phyloP scores from a whole-genome alignment of 1,140 invertebrate species.

The Pentalonia nigronervosa region DNA sequence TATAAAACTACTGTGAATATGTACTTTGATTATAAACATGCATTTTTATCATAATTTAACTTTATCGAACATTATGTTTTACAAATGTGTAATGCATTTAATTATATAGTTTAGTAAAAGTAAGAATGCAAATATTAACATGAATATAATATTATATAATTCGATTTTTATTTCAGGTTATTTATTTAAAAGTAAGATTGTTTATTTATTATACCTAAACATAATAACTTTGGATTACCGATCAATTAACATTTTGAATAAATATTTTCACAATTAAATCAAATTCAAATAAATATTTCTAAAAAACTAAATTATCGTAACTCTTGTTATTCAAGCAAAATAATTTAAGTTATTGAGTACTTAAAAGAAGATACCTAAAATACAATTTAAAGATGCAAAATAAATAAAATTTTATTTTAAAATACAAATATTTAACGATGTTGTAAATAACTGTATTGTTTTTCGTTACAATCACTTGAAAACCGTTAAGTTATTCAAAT shows the following conservation, averaged over 20 bases:
- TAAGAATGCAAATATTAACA: not conserved
- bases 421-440: not conserved
- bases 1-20: too few species aligned
- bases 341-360: not conserved
- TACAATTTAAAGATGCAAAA: not conserved
- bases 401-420: not conserved
- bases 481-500: not conserved
- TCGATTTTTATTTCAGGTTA: too few species aligned
- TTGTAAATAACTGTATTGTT: not conserved
- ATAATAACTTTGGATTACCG: not conserved
- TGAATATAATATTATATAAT: too few species aligned
- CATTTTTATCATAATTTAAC: not conserved
- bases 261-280: not conserved
- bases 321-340: not conserved
- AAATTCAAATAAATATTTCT: not conserved
- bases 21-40: not conserved
- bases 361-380: not conserved
- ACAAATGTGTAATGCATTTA: not conserved
- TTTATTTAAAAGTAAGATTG: not conserved
- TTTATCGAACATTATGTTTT: not conserved
- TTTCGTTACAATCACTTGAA: not conserved
- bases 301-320: not conserved
- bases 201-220: not conserved
- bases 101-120: not conserved
- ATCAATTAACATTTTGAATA: not conserved